These are phyloP conservation scores for Melanostoma scalare DNA, from an alignment of 2,888 invertebrate species.

Conservation along the genomic window DNA sequence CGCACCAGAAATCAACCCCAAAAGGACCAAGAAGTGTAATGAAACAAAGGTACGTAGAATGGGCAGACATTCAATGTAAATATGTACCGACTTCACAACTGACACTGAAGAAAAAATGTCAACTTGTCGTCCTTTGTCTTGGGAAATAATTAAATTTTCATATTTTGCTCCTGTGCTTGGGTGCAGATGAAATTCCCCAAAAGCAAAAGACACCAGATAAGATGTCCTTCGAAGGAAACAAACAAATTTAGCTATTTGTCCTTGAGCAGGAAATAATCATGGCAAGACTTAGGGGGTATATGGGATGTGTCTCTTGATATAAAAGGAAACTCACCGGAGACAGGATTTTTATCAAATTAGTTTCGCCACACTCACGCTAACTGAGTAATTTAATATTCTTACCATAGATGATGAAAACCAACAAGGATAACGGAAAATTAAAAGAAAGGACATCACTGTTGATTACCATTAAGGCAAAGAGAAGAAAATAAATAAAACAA, in stretches of 20 bases:
- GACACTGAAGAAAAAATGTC: constrained; percentile 42
- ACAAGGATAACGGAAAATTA: constrained; percentile 20
- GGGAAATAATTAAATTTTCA: constrained; percentile 72
- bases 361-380: constrained; percentile 55
- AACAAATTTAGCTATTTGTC: constrained; percentile 68
- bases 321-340: constrained; percentile 63
- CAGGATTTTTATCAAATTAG: constrained; percentile 73
- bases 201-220: constrained; percentile 51
- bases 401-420: constrained; percentile 27
- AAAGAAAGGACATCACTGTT: constrained; percentile 64
- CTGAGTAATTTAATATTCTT: constrained; percentile 67
- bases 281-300: background rate
- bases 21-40: constrained; percentile 16
- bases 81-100: background rate
- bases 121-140: constrained; percentile 71
- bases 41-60: background rate
- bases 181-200: constrained; percentile 63
- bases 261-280: constrained; percentile 62
- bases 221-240: constrained; percentile 53
- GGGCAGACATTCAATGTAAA: background rate
- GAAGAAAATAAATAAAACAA: constrained; percentile 30
- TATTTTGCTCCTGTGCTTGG: constrained; percentile 61
- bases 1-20: constrained; percentile 41
- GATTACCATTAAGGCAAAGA: constrained; percentile 46
- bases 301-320: constrained; percentile 18